Conservation (phyloP, 2,113 vertebrate genomes). For the Grantiella picta region DNA sequence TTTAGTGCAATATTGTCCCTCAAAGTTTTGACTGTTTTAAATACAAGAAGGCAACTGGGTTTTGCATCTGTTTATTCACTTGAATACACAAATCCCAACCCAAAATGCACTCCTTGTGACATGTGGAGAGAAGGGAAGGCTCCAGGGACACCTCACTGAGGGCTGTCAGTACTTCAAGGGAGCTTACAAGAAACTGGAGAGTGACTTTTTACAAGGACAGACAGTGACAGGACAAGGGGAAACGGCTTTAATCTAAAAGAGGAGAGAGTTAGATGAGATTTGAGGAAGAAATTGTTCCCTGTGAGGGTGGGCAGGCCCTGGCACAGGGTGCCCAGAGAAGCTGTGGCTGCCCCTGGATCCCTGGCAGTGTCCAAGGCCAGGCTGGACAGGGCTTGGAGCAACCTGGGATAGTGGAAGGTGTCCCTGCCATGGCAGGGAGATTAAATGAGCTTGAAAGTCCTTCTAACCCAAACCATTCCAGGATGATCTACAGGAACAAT, state of each 20-base stretch:
- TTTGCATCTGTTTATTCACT: background rate
- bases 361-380: background rate
- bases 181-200: background rate
- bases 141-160: background rate
- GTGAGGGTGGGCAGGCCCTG: fast-evolving
- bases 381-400: background rate
- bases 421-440: background rate
- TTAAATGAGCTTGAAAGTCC: fast-evolving
- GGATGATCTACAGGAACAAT: background rate
- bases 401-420: fast-evolving
- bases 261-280: background rate
- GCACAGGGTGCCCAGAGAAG: background rate
- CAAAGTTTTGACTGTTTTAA: background rate
- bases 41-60: fast-evolving
- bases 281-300: background rate
- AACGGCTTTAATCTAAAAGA: background rate
- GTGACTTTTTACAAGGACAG: background rate
- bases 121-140: background rate
- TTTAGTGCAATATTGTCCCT: background rate
- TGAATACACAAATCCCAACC: background rate
- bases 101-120: fast-evolving
- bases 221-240: background rate
- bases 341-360: background rate
- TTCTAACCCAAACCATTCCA: background rate
- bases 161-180: background rate